Base-by-base conservation (phyloP, 2,888 invertebrate species). In the Phyto melanocephala region DNA sequence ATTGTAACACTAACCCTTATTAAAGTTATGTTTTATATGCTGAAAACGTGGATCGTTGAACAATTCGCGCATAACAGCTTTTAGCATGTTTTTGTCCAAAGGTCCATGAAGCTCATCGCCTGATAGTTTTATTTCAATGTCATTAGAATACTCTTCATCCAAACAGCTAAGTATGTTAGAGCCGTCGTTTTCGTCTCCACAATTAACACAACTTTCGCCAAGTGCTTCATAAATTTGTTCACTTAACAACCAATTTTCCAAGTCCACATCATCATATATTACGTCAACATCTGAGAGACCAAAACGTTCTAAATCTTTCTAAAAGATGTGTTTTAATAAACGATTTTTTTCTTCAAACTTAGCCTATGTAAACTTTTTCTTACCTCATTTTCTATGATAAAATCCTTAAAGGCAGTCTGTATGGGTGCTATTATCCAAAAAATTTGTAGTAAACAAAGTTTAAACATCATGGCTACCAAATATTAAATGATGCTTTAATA, bases 321-420 rank as follows among this genome's bases (percentile, higher is more conserved):
- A 8, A 20, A 56, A 40, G 50, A 62, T 10, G 11, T 37, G 68
- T 54, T 1, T 10, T 47, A 20, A 2, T 11, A 15, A 22, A 42
- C 4, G 15, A 45, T 15, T 20, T 28, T 35, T n/a, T 42, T 45
- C 28, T 5, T 28, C 4, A 28, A 28, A 6, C 28, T 13, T 11
- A 1, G 17, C 2, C 42, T 50, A 7, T 4, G 22, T n/a, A n/a
- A 8, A 11, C 13, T 24, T 52, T 42, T 0, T 45, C 83, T 74
- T 15, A 84, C 81, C 40, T 86, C 85, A 24, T 84, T 58, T 54
- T 71, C 78, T 10, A 88, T 63, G 1, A 88, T 81, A 72, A 88
- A 88, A 78, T 89, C 88, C 81, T 85, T 68, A 13, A 88, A 75
- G 45, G 74, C 67, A 20, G 47, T 80, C 56, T 42, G 52, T 24